A percentile compares a stretch with the other conserved stretches of the same genome.
These are phyloP conservation scores for Steinernema scapterisci DNA, from an alignment of 2,888 invertebrate species.

Conservation along the genomic window DNA sequence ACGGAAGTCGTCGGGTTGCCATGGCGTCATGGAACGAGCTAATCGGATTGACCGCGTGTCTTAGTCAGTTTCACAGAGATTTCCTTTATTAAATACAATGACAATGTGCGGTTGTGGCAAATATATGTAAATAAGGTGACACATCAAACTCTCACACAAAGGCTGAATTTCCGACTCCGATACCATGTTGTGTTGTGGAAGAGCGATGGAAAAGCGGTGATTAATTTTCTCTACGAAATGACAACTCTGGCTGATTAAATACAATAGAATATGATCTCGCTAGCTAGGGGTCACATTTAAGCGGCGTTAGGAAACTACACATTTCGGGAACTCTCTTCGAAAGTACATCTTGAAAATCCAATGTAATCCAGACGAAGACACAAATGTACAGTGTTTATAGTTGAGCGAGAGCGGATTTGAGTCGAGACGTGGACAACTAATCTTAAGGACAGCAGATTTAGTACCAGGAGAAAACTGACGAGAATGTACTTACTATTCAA, in stretches of 20 bases:
- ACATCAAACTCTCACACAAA: conserved; percentile 20
- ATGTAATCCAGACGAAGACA: neutral
- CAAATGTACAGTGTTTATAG: conserved; percentile 28
- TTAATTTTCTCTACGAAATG: conserved; percentile 23
- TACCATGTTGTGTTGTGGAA: conserved; percentile 7
- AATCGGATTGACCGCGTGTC: neutral
- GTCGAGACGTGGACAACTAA: neutral
- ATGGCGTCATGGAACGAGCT: neutral
- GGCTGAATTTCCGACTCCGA: neutral
- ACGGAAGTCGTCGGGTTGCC: neutral
- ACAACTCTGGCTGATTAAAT: conserved; percentile 22
- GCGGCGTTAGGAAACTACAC: neutral
- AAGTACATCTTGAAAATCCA: neutral
- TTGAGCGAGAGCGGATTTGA: neutral
- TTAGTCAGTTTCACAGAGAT: neutral
- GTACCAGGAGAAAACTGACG: neutral
- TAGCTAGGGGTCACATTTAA: neutral
- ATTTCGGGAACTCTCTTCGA: neutral
- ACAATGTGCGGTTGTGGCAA: conserved; percentile 4
- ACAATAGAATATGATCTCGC: conserved; percentile 23
- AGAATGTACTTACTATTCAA: neutral
- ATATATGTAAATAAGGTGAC: conserved; percentile 4
- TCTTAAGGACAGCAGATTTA: neutral
- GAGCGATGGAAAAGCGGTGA: conserved; percentile 1
- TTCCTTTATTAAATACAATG: conserved; percentile 29